Percentiles rank a stretch among this genome's conserved stretches.
phyloP scores from a whole-genome alignment of 2,888 invertebrate genomes.

The Lydus trimaculatus region DNA sequence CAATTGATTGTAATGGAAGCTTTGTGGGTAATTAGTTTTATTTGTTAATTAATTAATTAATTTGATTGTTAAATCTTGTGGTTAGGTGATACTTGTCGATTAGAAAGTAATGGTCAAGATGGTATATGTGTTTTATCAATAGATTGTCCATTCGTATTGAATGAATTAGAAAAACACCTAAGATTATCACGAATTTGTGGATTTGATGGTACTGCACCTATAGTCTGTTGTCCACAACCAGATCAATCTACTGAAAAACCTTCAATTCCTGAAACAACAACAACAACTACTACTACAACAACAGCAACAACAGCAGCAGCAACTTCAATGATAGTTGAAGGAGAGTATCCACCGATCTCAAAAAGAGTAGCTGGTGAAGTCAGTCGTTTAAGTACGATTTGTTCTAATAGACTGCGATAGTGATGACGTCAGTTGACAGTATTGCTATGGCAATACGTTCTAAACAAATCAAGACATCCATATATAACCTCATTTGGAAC shows the following conservation, averaged over 20 bases:
- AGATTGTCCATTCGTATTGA: conserved; percentile 41
- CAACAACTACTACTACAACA: not conserved
- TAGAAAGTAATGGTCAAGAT: not conserved
- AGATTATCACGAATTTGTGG: conserved; percentile 45
- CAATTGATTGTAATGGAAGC: too few relatives aligned
- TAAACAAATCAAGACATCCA: too few relatives aligned
- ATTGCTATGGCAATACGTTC: too few relatives aligned
- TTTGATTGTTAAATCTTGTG: too few relatives aligned
- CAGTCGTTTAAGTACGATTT: not conserved
- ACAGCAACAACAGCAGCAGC: not conserved
- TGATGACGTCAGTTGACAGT: too few relatives aligned
- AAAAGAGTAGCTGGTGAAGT: not conserved
- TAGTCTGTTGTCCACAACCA: conserved; percentile 45
- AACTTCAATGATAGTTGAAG: conserved; percentile 17
- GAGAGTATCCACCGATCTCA: not conserved
- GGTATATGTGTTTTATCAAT: conserved; percentile 43
- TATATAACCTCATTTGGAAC: too few relatives aligned
- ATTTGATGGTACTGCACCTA: conserved; percentile 43
- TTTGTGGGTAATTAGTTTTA: too few relatives aligned
- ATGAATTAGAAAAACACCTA: conserved; percentile 34
- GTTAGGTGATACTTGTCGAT: not conserved
- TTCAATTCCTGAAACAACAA: not conserved
- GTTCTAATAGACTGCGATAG: too few relatives aligned
- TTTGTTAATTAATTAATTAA: too few relatives aligned
- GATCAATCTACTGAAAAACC: too few relatives aligned